Conservation (phyloP, 2,797 vertebrate species). For the Leptatherina wallacei region DNA sequence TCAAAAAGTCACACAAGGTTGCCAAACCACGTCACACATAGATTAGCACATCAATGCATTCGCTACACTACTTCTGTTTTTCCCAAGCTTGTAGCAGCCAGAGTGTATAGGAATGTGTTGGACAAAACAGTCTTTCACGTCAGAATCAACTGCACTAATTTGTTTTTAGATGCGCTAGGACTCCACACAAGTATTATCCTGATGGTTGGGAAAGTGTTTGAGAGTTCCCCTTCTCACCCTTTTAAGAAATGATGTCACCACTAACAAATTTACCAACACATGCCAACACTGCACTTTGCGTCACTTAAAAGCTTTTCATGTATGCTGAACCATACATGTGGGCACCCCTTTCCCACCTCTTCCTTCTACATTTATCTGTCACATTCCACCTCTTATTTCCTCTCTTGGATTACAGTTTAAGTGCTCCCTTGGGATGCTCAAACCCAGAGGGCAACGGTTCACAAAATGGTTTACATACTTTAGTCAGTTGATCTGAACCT, state of each 20-base stretch:
- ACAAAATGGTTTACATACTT: slow-evolving; percentile 33
- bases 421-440: slow-evolving; percentile 17
- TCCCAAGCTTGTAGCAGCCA: slow-evolving; percentile 50
- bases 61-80: slow-evolving; percentile 54
- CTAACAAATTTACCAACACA: slow-evolving; percentile 24
- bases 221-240: slow-evolving; percentile 26
- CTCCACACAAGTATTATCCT: slow-evolving; percentile 4
- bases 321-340: neutral
- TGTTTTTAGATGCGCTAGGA: slow-evolving; percentile 31
- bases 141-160: slow-evolving; percentile 20
- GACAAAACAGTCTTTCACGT: slow-evolving; percentile 43
- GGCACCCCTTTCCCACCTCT: neutral
- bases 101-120: slow-evolving; percentile 27
- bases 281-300: slow-evolving; percentile 15
- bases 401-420: slow-evolving; percentile 20
- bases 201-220: slow-evolving; percentile 17
- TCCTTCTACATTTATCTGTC: slow-evolving; percentile 23
- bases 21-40: slow-evolving; percentile 58
- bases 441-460: slow-evolving; percentile 20
- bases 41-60: slow-evolving; percentile 71
- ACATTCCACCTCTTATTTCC: slow-evolving; percentile 22
- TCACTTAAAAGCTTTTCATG: slow-evolving; percentile 56
- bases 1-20: slow-evolving; percentile 29
- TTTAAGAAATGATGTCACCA: slow-evolving; percentile 49
- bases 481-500: slow-evolving; percentile 24